These are phyloP conservation scores for Uropetala carovei DNA, from an alignment of 2,888 invertebrate species.

Conservation along the genomic window DNA sequence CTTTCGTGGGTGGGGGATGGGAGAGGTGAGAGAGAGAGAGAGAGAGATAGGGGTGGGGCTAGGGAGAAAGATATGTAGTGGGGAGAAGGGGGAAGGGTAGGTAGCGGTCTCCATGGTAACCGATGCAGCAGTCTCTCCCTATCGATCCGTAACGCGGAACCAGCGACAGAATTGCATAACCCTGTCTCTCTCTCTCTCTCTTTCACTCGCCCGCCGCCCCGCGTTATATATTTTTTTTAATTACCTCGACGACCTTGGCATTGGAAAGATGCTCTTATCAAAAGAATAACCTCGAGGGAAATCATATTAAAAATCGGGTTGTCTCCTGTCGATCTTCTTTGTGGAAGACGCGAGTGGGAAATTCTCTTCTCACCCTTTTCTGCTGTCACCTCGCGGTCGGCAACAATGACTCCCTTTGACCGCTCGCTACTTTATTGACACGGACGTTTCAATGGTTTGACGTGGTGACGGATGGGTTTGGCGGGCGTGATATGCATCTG, in stretches of 20 bases:
- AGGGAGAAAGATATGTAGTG: not conserved
- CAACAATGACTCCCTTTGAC: not conserved
- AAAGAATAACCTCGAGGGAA: not conserved
- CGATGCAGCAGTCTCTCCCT: constrained; percentile 24
- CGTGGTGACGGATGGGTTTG: not conserved
- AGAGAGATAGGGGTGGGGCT: too few species aligned
- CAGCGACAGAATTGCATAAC: constrained; percentile 20
- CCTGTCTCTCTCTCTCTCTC: not conserved
- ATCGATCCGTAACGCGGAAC: not conserved
- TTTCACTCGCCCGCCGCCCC: not conserved
- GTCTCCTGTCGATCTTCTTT: too few species aligned
- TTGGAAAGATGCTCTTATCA: not conserved
- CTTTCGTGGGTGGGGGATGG: too few species aligned
- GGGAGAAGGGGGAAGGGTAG: not conserved
- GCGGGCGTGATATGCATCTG: not conserved
- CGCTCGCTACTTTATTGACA: not conserved
- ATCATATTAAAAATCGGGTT: too few species aligned
- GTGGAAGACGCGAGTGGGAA: not conserved
- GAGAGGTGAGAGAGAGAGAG: too few species aligned
- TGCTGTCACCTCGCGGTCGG: not conserved
- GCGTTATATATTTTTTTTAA: too few species aligned
- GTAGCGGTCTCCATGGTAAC: not conserved
- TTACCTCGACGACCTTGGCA: not conserved
- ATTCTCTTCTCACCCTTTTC: not conserved
- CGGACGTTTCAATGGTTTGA: not conserved